Percentiles rank a stretch among this genome's conserved stretches.
phyloP scores from a whole-genome alignment of 2,888 invertebrate genomes.

The Philopedon plagiatum region DNA sequence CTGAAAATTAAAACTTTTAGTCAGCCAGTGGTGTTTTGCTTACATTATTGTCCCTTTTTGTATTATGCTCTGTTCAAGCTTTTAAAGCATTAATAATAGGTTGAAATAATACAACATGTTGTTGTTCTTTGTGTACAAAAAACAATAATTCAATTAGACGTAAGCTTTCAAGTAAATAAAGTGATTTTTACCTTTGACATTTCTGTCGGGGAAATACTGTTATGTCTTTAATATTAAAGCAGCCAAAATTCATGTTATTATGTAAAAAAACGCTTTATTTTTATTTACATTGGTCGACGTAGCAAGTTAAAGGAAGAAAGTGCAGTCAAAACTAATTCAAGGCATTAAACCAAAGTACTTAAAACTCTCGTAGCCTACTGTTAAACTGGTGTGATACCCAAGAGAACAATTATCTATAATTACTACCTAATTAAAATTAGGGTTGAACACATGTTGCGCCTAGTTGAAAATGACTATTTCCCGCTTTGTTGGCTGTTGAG shows the following conservation, averaged over 20 bases:
- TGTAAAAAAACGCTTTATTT: slow-evolving; percentile 8
- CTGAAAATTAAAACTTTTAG: too few species aligned
- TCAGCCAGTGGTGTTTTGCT: too few species aligned
- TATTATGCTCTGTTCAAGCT: too few species aligned
- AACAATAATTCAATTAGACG: too few species aligned
- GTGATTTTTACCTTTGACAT: too few species aligned
- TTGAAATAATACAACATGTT: too few species aligned
- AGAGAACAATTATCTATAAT: slow-evolving; percentile 25
- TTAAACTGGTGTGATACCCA: slow-evolving; percentile 16
- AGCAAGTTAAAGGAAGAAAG: background rate
- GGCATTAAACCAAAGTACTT: slow-evolving; percentile 19
- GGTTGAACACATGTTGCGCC: slow-evolving; percentile 5
- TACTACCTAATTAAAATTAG: slow-evolving; percentile 31
- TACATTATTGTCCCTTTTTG: too few species aligned
- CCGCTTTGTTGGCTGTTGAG: background rate
- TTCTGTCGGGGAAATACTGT: too few species aligned
- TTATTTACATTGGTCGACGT: slow-evolving; percentile 15
- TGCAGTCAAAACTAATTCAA: slow-evolving; percentile 19
- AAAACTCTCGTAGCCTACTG: slow-evolving; percentile 18
- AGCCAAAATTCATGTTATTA: background rate
- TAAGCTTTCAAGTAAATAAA: too few species aligned
- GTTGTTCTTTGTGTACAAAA: too few species aligned
- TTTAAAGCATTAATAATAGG: too few species aligned
- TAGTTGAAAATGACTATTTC: background rate
- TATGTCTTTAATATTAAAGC: too few species aligned